These are phyloP conservation scores for Falco novaeseelandiae DNA, from an alignment of 2,797 vertebrate genomes.

Conservation along the genomic window DNA sequence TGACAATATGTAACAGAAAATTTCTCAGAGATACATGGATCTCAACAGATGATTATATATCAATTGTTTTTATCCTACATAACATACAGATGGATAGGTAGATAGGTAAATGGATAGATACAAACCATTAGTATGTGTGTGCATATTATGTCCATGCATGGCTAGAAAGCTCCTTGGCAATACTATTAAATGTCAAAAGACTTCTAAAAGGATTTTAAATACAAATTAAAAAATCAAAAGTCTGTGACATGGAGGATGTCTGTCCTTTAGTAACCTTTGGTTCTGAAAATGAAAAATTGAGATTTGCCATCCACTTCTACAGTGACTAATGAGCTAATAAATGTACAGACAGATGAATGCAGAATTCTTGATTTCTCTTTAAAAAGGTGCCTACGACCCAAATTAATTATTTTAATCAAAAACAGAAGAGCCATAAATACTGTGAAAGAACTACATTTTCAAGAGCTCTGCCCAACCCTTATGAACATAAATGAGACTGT, in stretches of 20 bases:
- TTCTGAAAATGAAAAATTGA: slow-evolving; percentile 47
- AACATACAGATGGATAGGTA: background rate
- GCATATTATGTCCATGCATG: background rate
- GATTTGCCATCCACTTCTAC: slow-evolving; percentile 3
- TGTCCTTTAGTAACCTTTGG: slow-evolving; percentile 14
- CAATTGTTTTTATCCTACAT: background rate
- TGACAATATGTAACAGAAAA: background rate
- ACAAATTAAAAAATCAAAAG: background rate
- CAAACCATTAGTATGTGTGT: background rate
- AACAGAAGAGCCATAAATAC: background rate
- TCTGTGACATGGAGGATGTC: background rate
- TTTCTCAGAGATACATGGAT: background rate
- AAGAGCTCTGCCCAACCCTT: background rate
- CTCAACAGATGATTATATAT: background rate
- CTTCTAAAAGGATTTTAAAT: background rate
- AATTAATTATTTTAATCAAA: slow-evolving; percentile 48
- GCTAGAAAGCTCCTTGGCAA: background rate
- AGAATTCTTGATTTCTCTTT: slow-evolving; percentile 27
- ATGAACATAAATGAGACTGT: background rate
- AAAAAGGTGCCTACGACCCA: background rate
- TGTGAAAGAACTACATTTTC: background rate
- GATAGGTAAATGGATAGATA: background rate
- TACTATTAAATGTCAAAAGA: background rate
- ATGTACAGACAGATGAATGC: slow-evolving; percentile 12
- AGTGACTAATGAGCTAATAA: slow-evolving; percentile 42